A percentile compares a stretch with the other conserved stretches of the same genome.
Evolutionary conservation across 2,888 invertebrate genomes (phyloP).

Genomic region (Spilarctia lutea): DNA sequence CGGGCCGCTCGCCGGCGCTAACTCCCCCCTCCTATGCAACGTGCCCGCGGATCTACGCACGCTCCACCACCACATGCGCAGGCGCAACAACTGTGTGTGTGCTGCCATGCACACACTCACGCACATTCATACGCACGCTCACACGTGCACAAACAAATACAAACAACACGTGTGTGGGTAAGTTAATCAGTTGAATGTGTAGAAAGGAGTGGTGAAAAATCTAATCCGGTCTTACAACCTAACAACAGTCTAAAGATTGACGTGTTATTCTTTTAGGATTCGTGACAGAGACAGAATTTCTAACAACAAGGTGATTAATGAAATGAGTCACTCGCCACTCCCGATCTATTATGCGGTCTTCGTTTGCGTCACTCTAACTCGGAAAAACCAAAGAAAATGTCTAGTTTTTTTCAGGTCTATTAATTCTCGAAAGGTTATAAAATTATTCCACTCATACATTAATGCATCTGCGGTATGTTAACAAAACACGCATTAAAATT

Average conservation of each 20-base stretch:
- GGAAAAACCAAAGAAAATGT: slow-evolving; percentile 60
- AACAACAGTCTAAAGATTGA: slow-evolving; percentile 55
- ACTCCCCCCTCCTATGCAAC: slow-evolving; percentile 71
- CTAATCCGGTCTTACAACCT: slow-evolving; percentile 66
- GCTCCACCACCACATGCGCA: slow-evolving; percentile 66
- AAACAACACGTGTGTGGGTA: slow-evolving; percentile 54
- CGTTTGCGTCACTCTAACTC: slow-evolving; percentile 47
- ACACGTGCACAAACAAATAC: slow-evolving; percentile 59
- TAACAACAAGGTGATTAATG: slow-evolving; percentile 51
- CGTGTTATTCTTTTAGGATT: slow-evolving; percentile 46
- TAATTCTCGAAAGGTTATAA: slow-evolving; percentile 36
- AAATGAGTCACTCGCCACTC: slow-evolving; percentile 55
- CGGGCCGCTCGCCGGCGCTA: slow-evolving; percentile 79
- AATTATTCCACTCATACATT: slow-evolving; percentile 58
- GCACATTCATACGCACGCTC: slow-evolving; percentile 57
- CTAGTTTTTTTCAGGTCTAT: slow-evolving; percentile 33
- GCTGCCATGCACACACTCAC: slow-evolving; percentile 58
- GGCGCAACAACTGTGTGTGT: slow-evolving; percentile 58
- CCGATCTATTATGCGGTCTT: slow-evolving; percentile 51
- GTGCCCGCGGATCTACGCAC: slow-evolving; percentile 72
- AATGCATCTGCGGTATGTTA: slow-evolving; percentile 66
- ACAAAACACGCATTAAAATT: slow-evolving; percentile 76
- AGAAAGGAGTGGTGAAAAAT: slow-evolving; percentile 82
- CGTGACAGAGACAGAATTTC: slow-evolving; percentile 34
- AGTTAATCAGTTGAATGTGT: slow-evolving; percentile 56